Conservation (phyloP, 2,797 vertebrate species). For the Jordanella pulchra region DNA sequence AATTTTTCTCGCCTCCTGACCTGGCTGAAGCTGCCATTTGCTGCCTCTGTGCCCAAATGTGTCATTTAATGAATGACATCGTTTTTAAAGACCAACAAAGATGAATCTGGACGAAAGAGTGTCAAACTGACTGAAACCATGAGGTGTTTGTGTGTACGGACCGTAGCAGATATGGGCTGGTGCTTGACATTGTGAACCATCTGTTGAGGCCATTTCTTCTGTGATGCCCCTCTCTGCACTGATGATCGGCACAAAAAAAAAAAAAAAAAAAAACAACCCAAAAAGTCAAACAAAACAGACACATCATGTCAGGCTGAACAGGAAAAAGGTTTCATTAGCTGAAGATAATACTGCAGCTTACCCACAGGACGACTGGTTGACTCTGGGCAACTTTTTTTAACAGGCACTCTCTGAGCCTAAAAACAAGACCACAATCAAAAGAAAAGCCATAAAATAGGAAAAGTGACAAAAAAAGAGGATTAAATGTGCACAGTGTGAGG, state of each 20-base stretch:
- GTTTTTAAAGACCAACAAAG: conserved; percentile 63
- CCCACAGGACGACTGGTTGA: conserved; percentile 32
- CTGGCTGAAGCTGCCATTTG: conserved; percentile 33
- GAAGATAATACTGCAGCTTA: conserved; percentile 42
- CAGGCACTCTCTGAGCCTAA: conserved; percentile 79
- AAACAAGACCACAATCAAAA: conserved; percentile 5
- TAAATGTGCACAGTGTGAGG: not conserved
- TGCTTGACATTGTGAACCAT: conserved; percentile 66
- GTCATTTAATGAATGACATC: conserved; percentile 41
- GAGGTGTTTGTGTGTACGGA: conserved; percentile 38
- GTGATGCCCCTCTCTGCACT: conserved; percentile 49
- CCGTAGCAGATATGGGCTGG: conserved; percentile 72
- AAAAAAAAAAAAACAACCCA: not conserved
- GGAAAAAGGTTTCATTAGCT: conserved; percentile 1
- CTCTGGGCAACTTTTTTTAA: conserved; percentile 61
- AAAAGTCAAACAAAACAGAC: conserved; percentile 12
- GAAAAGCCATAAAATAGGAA: fast-evolving
- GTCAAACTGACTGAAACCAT: not conserved
- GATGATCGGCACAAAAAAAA: not conserved
- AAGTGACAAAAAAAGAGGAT: not conserved
- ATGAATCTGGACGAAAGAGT: not conserved
- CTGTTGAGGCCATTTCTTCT: conserved; percentile 69
- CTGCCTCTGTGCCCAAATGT: conserved; percentile 39
- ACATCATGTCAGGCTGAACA: conserved; percentile 11
- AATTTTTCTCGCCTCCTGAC: conserved; percentile 66